Evolutionary conservation across 2,113 vertebrate species (phyloP).

Genomic region (Pteropus alecto): DNA sequence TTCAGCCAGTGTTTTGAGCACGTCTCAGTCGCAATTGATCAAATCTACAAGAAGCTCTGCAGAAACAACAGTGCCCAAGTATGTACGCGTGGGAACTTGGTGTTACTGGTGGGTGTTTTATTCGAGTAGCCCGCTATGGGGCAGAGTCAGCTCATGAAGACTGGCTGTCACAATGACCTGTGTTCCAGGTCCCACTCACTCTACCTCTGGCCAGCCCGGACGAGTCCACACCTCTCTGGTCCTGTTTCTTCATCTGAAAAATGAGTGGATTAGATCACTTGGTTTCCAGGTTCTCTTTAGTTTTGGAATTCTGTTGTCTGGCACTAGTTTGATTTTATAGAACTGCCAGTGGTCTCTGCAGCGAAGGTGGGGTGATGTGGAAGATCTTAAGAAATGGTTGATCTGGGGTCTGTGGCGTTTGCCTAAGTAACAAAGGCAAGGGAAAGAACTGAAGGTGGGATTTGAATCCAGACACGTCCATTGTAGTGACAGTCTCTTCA

Average conservation of each 20-base stretch:
- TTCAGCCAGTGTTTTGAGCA: conserved; percentile 95
- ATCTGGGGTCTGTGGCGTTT: neutral
- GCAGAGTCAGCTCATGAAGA: neutral
- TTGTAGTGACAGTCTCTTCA: fast-evolving
- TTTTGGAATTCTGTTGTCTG: neutral
- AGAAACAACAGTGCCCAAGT: conserved; percentile 95
- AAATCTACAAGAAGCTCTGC: conserved; percentile 96
- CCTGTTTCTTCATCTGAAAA: neutral
- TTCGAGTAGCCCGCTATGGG: neutral
- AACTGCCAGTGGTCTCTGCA: neutral
- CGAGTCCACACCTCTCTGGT: neutral
- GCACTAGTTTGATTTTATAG: neutral
- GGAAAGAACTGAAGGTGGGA: neutral
- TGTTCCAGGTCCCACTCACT: neutral
- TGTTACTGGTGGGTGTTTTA: neutral
- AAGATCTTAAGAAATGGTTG: neutral
- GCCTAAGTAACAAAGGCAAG: neutral
- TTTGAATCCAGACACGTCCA: neutral
- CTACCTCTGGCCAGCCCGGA: neutral
- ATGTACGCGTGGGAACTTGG: conserved; percentile 34
- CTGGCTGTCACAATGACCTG: fast-evolving
- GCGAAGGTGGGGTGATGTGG: neutral
- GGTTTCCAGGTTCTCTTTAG: neutral
- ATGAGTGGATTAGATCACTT: neutral
- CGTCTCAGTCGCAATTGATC: conserved; percentile 88